Conservation (phyloP, 2,797 vertebrate species). For the Yasuhikotakia modesta region DNA sequence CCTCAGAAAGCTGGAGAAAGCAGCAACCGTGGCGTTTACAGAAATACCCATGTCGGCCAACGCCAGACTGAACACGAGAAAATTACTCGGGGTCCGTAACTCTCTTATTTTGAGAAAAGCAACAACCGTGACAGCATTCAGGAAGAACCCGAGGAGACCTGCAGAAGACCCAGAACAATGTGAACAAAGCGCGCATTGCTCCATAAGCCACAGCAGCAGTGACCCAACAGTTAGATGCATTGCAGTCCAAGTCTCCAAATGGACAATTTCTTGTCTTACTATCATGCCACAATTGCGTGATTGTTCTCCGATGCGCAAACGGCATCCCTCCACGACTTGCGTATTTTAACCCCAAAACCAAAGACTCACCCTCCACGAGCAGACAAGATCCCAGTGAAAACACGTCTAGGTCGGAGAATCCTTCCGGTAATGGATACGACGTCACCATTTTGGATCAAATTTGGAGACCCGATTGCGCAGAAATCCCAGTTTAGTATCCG, state of each 20-base stretch:
- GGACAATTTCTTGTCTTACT: not conserved
- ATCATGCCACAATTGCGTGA: not conserved
- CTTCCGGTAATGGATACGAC: constrained; percentile 82
- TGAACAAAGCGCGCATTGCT: not conserved
- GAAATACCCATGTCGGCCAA: constrained; percentile 91
- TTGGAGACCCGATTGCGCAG: constrained; percentile 53
- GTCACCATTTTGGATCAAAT: constrained; percentile 80
- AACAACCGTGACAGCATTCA: constrained; percentile 88
- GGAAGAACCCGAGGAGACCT: constrained; percentile 91
- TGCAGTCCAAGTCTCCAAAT: not conserved
- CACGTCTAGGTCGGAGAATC: constrained; percentile 91
- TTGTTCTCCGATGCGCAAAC: not conserved
- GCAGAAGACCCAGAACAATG: constrained; percentile 23
- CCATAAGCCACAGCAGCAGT: not conserved
- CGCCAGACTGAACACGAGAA: constrained; percentile 89
- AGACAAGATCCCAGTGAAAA: constrained; percentile 88
- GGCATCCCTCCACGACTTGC: not conserved
- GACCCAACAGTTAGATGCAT: not conserved
- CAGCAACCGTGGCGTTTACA: constrained; percentile 88
- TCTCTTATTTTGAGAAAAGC: constrained; percentile 91
- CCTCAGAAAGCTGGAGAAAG: constrained; percentile 93
- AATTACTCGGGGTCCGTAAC: constrained; percentile 89
- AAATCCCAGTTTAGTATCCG: constrained; percentile 56
- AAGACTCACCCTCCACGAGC: constrained; percentile 87
- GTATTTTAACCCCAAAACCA: not conserved